Evolutionary conservation across 2,113 vertebrate species (phyloP).

Genomic region (Alexandromys fortis): DNA sequence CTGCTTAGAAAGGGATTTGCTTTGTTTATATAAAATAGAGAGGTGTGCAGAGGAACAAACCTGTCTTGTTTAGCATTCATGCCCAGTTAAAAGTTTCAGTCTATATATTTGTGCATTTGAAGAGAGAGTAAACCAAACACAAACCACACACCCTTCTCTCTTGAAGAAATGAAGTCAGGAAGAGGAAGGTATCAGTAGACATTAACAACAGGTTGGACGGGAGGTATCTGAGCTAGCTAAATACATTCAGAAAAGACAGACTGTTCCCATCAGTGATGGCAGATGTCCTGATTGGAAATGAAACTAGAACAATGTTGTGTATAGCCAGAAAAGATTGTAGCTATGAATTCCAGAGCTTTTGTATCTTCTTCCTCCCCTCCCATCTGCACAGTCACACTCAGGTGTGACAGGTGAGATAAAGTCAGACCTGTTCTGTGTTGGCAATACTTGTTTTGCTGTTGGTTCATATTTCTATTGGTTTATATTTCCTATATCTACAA

Average conservation of each 20-base stretch:
- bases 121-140: not conserved
- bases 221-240: not conserved
- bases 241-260: not conserved
- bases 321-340: conserved; percentile 2
- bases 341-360: not conserved
- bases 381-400: not conserved
- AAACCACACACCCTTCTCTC: not conserved
- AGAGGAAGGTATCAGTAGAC: not conserved
- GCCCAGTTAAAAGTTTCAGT: conserved; percentile 18
- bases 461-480: not conserved
- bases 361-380: not conserved
- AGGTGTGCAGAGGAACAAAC: conserved; percentile 22
- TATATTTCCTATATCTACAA: not conserved
- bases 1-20: not conserved
- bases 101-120: conserved; percentile 27
- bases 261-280: not conserved
- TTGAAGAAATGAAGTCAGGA: conserved; percentile 21
- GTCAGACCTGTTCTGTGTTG: not conserved
- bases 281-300: not conserved
- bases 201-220: not conserved
- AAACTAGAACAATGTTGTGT: not conserved
- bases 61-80: conserved; percentile 2
- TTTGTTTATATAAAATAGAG: conserved; percentile 35
- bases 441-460: not conserved
- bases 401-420: not conserved